These are phyloP conservation scores for Merops nubicus DNA, from an alignment of 2,113 vertebrate genomes.

Conservation along the genomic window DNA sequence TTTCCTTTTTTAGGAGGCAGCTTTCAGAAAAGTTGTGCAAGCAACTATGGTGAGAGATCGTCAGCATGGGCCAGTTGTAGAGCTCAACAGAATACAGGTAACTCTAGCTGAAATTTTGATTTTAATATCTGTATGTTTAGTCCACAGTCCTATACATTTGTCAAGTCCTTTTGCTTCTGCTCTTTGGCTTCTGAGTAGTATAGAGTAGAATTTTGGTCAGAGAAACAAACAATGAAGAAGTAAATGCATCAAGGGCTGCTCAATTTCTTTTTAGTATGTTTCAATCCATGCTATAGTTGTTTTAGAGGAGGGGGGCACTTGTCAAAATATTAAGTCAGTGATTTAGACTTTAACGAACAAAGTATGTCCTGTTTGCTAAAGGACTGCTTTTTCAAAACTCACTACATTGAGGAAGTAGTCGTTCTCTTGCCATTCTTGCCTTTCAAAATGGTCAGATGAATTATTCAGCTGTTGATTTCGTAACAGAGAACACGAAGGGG, in stretches of 20 bases:
- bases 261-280: not conserved
- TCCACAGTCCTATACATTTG: not conserved
- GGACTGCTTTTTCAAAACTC: not conserved
- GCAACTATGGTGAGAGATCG: slow-evolving; percentile 98
- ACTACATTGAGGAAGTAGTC: not conserved
- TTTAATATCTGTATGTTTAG: not conserved
- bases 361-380: not conserved
- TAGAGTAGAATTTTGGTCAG: not conserved
- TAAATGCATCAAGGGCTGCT: not conserved
- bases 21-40: slow-evolving; percentile 97
- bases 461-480: slow-evolving; percentile 10
- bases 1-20: slow-evolving; percentile 86
- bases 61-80: slow-evolving; percentile 96
- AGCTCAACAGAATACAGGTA: slow-evolving; percentile 98
- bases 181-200: not conserved
- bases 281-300: not conserved
- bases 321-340: not conserved
- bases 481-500: not conserved
- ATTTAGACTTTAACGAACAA: not conserved
- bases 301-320: not conserved
- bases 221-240: not conserved
- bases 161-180: not conserved
- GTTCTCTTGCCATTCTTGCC: not conserved
- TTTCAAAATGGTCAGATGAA: slow-evolving; percentile 44
- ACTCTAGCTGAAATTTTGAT: not conserved